These are phyloP conservation scores for Mareca strepera DNA, from an alignment of 2,797 vertebrate genomes.

Conservation along the genomic window DNA sequence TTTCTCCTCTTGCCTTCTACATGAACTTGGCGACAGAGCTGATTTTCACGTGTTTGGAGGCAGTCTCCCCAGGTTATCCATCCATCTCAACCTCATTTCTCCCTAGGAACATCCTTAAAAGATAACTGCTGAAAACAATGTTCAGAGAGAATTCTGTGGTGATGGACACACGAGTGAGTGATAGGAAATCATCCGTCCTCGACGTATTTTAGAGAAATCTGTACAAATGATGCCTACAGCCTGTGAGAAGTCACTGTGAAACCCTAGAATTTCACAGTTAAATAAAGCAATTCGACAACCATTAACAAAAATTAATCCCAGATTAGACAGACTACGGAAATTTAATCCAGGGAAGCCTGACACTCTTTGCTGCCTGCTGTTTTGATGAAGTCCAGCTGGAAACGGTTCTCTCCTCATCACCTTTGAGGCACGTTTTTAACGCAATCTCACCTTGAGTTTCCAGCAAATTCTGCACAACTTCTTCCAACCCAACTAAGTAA, in stretches of 20 bases:
- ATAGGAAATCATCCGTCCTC: not conserved
- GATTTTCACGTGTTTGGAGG: not conserved
- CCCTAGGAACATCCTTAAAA: not conserved
- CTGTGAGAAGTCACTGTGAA: not conserved
- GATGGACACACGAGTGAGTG: not conserved
- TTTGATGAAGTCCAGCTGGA: not conserved
- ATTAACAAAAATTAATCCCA: not conserved
- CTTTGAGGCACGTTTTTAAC: fast-evolving
- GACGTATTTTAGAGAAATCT: not conserved
- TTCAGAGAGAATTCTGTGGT: not conserved
- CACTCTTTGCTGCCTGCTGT: not conserved
- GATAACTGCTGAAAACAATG: not conserved
- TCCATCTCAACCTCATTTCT: not conserved
- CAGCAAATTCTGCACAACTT: slow-evolving; percentile 96
- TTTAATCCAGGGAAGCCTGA: not conserved
- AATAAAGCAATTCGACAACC: not conserved
- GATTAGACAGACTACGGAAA: not conserved
- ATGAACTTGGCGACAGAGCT: no score
- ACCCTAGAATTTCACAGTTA: not conserved
- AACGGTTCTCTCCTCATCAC: not conserved
- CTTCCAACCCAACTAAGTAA: slow-evolving; percentile 95
- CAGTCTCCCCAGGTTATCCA: no score
- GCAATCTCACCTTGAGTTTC: slow-evolving; percentile 89
- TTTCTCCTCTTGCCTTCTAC: not conserved
- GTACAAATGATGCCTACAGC: not conserved